Conservation (phyloP, 2,888 invertebrate genomes). For the Crossocerus cetratus region DNA sequence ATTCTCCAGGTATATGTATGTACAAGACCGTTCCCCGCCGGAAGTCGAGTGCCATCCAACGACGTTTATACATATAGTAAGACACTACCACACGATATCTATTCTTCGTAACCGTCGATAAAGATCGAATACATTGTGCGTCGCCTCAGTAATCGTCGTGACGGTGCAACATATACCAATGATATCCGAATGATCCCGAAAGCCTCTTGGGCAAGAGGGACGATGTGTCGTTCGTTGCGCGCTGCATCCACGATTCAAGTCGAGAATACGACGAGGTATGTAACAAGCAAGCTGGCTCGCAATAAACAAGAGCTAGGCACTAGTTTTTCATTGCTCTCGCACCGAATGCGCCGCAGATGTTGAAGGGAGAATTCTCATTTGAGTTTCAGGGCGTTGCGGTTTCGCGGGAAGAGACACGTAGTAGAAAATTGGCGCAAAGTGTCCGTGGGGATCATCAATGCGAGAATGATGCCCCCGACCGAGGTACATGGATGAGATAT, state of each 20-base stretch:
- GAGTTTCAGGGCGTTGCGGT: too few relatives aligned
- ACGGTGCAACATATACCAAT: background rate
- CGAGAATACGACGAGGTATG: background rate
- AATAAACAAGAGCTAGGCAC: slow-evolving; percentile 30
- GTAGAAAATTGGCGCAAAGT: too few relatives aligned
- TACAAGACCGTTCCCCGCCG: slow-evolving; percentile 6
- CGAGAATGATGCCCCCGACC: too few relatives aligned
- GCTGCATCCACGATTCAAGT: background rate
- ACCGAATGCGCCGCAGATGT: too few relatives aligned
- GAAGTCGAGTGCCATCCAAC: slow-evolving; percentile 25
- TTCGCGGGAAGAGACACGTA: too few relatives aligned
- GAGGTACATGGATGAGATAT: too few relatives aligned
- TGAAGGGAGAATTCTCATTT: too few relatives aligned
- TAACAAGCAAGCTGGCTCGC: background rate
- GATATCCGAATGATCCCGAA: background rate
- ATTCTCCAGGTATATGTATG: slow-evolving; percentile 1
- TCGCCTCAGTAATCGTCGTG: slow-evolving; percentile 9
- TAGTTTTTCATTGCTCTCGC: too few relatives aligned
- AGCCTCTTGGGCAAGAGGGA: background rate
- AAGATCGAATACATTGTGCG: slow-evolving; percentile 24
- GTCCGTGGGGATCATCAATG: too few relatives aligned
- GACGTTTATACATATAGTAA: slow-evolving; percentile 29
- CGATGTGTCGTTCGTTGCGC: background rate
- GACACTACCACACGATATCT: slow-evolving; percentile 31
- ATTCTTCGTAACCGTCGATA: slow-evolving; percentile 14